phyloP scores from a whole-genome alignment of 92 coral and sea anemone genomes.

The Pocillopora meandrina region DNA sequence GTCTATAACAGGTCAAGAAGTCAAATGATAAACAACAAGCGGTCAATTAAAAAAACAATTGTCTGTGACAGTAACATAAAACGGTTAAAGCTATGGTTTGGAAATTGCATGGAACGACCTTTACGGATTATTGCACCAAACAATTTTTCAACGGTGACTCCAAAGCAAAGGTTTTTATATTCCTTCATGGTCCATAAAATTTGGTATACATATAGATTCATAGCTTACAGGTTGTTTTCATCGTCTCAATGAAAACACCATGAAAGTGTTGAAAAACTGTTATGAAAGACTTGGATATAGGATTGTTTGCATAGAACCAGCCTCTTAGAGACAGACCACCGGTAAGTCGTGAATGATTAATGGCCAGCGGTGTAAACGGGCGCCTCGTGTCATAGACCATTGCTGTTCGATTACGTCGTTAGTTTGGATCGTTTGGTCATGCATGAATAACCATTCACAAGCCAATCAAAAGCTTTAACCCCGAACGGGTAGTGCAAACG shows the following conservation, averaged over 20 bases:
- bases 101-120: neutral
- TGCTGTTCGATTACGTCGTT: constrained; percentile 34
- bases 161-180: neutral
- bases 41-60: neutral
- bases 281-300: constrained; percentile 83
- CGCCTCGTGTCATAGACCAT: constrained; percentile 26
- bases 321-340: constrained; percentile 30
- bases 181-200: neutral
- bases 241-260: constrained; percentile 18
- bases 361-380: constrained; percentile 8
- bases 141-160: neutral
- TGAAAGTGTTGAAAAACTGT: constrained; percentile 43
- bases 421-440: constrained; percentile 11
- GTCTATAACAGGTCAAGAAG: neutral
- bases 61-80: neutral
- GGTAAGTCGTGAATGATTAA: constrained; percentile 41
- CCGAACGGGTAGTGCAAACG: constrained; percentile 31
- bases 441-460: constrained; percentile 17
- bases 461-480: constrained; percentile 28
- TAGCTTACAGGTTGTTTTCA: constrained; percentile 23
- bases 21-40: neutral
- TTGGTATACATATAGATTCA: neutral
- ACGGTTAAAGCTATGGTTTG: neutral
- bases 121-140: neutral
- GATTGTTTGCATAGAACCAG: constrained; percentile 33